Percentiles rank a stretch among this genome's conserved stretches.
Evolutionary conservation across 2,113 vertebrate genomes (phyloP).

Genomic region (Tinamus guttatus): DNA sequence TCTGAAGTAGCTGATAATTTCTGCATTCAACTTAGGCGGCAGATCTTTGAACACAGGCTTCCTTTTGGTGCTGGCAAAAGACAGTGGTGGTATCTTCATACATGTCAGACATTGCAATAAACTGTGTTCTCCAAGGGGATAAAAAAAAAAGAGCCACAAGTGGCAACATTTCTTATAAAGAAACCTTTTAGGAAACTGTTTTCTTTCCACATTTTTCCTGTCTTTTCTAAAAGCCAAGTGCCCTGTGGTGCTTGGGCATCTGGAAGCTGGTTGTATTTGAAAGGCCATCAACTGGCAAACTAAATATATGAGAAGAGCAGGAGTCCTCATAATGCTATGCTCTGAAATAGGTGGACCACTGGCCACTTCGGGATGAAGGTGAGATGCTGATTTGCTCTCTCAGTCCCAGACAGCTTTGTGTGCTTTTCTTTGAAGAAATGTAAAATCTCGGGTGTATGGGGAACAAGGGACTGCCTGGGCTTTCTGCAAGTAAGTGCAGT

Average conservation of each 20-base stretch:
- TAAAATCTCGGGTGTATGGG: not conserved
- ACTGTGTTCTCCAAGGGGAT: not conserved
- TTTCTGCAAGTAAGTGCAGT: not conserved
- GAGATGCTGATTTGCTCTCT: not conserved
- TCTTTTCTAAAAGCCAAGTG: slow-evolving; percentile 8
- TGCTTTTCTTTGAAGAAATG: not conserved
- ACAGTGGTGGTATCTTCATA: not conserved
- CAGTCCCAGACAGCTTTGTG: not conserved
- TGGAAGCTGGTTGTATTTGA: not conserved
- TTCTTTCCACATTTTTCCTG: not conserved
- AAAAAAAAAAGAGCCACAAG: not conserved
- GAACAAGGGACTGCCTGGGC: not conserved
- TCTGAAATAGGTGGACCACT: not conserved
- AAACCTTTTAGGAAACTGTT: not conserved
- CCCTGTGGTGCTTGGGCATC: not conserved
- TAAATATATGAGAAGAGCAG: not conserved
- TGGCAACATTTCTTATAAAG: not conserved
- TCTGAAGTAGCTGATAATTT: not conserved
- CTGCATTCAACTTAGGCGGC: not conserved
- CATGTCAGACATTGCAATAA: not conserved
- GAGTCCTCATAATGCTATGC: not conserved
- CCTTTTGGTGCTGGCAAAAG: not conserved
- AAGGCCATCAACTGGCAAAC: not conserved
- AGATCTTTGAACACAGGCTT: not conserved
- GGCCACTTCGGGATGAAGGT: not conserved